Conservation (phyloP, 2,113 vertebrate species). For the Oostethus manadensis region DNA sequence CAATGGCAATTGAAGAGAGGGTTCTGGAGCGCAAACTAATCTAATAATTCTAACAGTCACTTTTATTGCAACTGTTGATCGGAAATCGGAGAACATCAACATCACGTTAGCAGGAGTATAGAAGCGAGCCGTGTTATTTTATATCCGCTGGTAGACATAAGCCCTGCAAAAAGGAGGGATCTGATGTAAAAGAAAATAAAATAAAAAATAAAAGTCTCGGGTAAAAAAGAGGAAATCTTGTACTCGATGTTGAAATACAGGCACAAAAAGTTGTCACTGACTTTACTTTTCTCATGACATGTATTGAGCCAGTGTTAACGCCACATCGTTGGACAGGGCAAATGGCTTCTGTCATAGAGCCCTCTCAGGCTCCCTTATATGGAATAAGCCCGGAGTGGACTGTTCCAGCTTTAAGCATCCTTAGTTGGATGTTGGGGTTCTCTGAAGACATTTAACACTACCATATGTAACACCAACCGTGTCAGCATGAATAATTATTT, state of each 20-base stretch:
- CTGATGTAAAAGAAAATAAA: too few species aligned
- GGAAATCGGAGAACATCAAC: too few species aligned
- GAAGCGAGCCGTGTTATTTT: too few species aligned
- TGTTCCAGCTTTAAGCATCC: slow-evolving; percentile 15
- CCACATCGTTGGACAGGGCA: background rate
- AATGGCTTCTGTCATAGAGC: background rate
- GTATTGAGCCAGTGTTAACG: background rate
- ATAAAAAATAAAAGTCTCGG: too few species aligned
- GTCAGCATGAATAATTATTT: slow-evolving; percentile 37
- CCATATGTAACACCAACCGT: slow-evolving; percentile 20
- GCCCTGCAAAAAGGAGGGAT: too few species aligned
- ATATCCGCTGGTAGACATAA: too few species aligned
- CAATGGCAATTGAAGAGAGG: too few species aligned
- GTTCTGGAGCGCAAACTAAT: too few species aligned
- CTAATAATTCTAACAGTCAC: too few species aligned
- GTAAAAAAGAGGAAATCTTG: background rate
- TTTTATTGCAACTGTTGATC: too few species aligned
- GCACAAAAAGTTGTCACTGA: slow-evolving; percentile 7
- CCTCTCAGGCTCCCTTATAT: background rate
- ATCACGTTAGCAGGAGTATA: too few species aligned
- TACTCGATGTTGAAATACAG: background rate
- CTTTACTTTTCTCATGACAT: slow-evolving; percentile 7
- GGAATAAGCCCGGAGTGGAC: background rate
- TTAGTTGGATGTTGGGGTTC: slow-evolving; percentile 19
- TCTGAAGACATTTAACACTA: slow-evolving; percentile 13